Conservation (phyloP, 2,888 invertebrate genomes). For the Gymnocheta viridis region DNA sequence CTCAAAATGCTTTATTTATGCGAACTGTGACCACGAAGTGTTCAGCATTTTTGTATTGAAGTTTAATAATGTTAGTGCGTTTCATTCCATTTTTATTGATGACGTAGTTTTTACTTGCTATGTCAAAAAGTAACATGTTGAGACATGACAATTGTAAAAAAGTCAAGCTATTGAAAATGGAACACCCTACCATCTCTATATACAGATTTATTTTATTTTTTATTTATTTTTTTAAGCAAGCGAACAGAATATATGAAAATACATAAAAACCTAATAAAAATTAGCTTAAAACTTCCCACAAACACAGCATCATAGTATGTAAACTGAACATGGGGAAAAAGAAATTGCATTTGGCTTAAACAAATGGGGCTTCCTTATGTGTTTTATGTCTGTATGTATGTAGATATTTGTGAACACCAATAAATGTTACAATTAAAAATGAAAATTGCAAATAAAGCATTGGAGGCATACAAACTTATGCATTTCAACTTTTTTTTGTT, state of each 20-base stretch:
- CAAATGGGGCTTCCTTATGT: neutral
- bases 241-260: slow-evolving; percentile 34
- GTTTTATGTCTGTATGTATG: neutral
- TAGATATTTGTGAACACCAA: neutral
- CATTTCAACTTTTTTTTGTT: neutral
- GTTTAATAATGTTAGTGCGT: too few relatives aligned
- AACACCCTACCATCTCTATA: too few relatives aligned
- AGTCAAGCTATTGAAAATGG: too few relatives aligned
- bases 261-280: slow-evolving; percentile 45
- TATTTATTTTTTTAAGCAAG: neutral
- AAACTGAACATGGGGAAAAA: neutral
- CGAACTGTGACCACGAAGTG: too few relatives aligned
- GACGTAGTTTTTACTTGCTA: too few relatives aligned
- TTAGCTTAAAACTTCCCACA: neutral
- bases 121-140: too few relatives aligned
- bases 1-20: too few relatives aligned
- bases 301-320: neutral
- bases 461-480: slow-evolving; percentile 11
- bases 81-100: too few relatives aligned
- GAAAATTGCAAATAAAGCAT: slow-evolving; percentile 44
- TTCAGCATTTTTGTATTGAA: too few relatives aligned
- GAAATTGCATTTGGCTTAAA: slow-evolving; percentile 7
- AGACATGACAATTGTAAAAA: too few relatives aligned
- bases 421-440: slow-evolving; percentile 53
- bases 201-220: too few relatives aligned